A percentile compares a stretch with the other conserved stretches of the same genome.
These are phyloP conservation scores for Symphodus melops DNA, from an alignment of 2,113 vertebrate species.

Conservation along the genomic window DNA sequence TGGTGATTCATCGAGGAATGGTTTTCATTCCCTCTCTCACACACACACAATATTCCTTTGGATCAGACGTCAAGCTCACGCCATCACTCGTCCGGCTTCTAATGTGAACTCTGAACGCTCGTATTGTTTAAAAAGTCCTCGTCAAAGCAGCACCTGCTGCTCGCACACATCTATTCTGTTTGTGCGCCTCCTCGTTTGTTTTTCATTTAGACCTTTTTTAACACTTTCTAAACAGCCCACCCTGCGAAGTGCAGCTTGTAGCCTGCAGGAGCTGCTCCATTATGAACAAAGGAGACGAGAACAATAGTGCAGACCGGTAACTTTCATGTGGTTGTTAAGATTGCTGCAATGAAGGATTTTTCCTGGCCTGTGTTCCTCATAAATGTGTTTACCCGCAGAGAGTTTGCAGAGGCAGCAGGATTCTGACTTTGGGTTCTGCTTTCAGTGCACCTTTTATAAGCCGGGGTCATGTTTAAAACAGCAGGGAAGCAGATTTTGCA, in stretches of 20 bases:
- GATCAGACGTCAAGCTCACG: conserved; percentile 8
- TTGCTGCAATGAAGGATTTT: conserved; percentile 46
- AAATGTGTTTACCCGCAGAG: conserved; percentile 59
- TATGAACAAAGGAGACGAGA: conserved; percentile 39
- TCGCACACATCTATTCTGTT: conserved; percentile 1
- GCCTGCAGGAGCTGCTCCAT: conserved; percentile 20
- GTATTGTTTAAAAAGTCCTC: conserved; percentile 1
- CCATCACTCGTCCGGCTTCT: background rate
- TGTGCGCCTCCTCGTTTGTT: conserved; percentile 3
- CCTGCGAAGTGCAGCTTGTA: conserved; percentile 3
- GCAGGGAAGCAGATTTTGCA: conserved; percentile 23
- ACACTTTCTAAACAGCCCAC: conserved; percentile 2
- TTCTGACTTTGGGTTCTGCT: conserved; percentile 55
- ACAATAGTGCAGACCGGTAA: conserved; percentile 30
- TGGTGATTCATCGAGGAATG: conserved; percentile 58
- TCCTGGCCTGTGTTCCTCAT: conserved; percentile 58
- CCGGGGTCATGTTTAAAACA: conserved; percentile 33
- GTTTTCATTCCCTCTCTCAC: conserved; percentile 40
- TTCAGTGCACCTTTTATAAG: conserved; percentile 58
- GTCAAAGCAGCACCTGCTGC: conserved; percentile 24
- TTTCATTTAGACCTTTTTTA: background rate
- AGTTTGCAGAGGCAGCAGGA: conserved; percentile 75
- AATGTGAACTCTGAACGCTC: background rate
- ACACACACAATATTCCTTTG: background rate
- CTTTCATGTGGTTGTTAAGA: conserved; percentile 69